Evolutionary conservation across 1,140 invertebrate genomes (phyloP), one percentile per base, ranked within the genome.

Genomic region (Protaetia brevitarsis): DNA sequence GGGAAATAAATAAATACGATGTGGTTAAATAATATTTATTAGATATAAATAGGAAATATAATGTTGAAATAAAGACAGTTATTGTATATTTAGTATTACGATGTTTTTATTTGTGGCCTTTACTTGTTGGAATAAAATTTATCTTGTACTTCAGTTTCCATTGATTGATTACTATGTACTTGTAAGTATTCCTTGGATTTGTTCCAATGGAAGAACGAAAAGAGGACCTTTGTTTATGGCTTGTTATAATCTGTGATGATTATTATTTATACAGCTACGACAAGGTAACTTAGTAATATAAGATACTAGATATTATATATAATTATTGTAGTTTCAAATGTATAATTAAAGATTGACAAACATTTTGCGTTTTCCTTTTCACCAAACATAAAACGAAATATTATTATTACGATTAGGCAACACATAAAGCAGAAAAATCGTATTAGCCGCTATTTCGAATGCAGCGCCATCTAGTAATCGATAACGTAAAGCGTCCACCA

Each of bases 221-320:
- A 60, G 13, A 11, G 11, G 26, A 21, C 58, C 58, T 72, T 67
- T 30, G 66, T 72, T 68, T 63, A 70, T 69, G 66, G 71, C 71
- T 71, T 71, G 68, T 69, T 72, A 66, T 72, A 72, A 72, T 72
- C 71, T 72, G 71, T 72, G 71, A 72, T 72, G 71, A 63, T 72
- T 72, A 72, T 72, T 67, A 51, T 72, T 69, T 72, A 64, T 72
- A 68, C 34, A 72, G 67, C 69, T 72, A 72, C 68, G 68, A 72
- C 69, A 69, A 69, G 67, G 67, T 72, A 71, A 66, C 68, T 69
- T 66, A 57, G 64, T 67, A 69, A 57, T 37, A 62, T 68, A 63
- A 65, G 64, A 21, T 29, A 63, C 59, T 45, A 62, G 27, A 65
- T 58, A 65, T 58, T 51, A 57, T 67, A 34, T 67, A 63, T 67